Conservation (phyloP, 2,888 invertebrate species). For the Hemithea aestivaria region DNA sequence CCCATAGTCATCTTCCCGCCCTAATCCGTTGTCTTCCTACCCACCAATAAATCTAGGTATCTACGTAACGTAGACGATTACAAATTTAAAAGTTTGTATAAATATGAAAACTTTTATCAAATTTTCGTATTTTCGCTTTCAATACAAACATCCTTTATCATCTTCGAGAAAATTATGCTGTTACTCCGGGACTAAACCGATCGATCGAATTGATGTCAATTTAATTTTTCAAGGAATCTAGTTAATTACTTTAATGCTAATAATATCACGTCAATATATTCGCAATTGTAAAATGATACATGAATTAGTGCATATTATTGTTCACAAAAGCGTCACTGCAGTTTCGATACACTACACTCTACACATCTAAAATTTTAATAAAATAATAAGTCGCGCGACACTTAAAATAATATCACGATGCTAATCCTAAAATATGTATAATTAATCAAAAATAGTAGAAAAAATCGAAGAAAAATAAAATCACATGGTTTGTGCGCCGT, state of each 20-base stretch:
- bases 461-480: conserved; percentile 68
- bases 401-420: conserved; percentile 66
- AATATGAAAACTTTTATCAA: conserved; percentile 48
- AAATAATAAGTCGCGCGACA: conserved; percentile 57
- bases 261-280: conserved; percentile 18
- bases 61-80: conserved; percentile 5
- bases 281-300: conserved; percentile 21
- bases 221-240: conserved; percentile 4
- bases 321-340: conserved; percentile 47
- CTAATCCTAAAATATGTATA: conserved; percentile 73
- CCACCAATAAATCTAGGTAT: conserved; percentile 3
- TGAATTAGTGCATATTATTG: conserved; percentile 3
- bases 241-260: too few species aligned
- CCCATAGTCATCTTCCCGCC: conserved; percentile 56
- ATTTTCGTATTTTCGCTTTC: conserved; percentile 46
- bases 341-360: conserved; percentile 43
- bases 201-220: conserved; percentile 34
- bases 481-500: conserved; percentile 79
- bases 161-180: neutral
- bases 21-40: conserved; percentile 12
- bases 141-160: conserved; percentile 8
- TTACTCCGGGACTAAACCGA: conserved; percentile 27
- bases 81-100: conserved; percentile 5
- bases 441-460: conserved; percentile 69
- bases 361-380: conserved; percentile 53